Base-by-base conservation (phyloP, 2,888 invertebrate species). In the Platynereis dumerilii region DNA sequence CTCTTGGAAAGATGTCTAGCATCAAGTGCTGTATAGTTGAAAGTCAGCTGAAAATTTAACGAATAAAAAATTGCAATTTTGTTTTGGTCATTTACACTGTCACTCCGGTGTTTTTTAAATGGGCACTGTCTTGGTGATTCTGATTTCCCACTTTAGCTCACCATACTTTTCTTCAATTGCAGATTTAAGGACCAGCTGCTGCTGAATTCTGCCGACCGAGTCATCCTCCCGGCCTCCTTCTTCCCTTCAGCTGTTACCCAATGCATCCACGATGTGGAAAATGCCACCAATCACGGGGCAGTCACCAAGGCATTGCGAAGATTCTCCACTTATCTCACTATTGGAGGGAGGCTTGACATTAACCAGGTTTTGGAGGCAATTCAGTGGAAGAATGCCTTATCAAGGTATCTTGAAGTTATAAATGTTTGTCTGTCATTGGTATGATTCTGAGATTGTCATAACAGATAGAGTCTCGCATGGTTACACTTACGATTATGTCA, bases 231-330 rank as follows among this genome's bases (percentile, higher is more conserved):
- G 48, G 72, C 73, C 27, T 74, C 76, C 17, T 73, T 76, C 59
- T 56, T 78, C 24, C 70, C 72, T n/a, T 73, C 74, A 64, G 75
- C 76, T 2, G 65, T 83, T 17, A 74, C 75, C 67, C 65, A 73
- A 28, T 71, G 70, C 15, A 58, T 81, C 12, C 65, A 76, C 58
- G 71, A 73, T 27, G 76, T 82, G 54, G 69, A 73, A 52, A 80
- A 80, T 64, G 82, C 82, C 12, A 78, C 78, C 0, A 77, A 78
- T 0, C 83, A 83, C 64, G 65, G 44, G 20, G 70, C 69, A 5
- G 72, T 69, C 12, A 34, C 61, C 12, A 27, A 52, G 26, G 63
- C 65, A 10, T 22, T 70, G n/a, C 54, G 60, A 7, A 29, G 60
- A 34, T n/a, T 70, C 39, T 55, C 42, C 15, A 48, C 62, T n/a